These are phyloP conservation scores for Aphodius granarius DNA, from an alignment of 2,888 invertebrate species.

Conservation along the genomic window DNA sequence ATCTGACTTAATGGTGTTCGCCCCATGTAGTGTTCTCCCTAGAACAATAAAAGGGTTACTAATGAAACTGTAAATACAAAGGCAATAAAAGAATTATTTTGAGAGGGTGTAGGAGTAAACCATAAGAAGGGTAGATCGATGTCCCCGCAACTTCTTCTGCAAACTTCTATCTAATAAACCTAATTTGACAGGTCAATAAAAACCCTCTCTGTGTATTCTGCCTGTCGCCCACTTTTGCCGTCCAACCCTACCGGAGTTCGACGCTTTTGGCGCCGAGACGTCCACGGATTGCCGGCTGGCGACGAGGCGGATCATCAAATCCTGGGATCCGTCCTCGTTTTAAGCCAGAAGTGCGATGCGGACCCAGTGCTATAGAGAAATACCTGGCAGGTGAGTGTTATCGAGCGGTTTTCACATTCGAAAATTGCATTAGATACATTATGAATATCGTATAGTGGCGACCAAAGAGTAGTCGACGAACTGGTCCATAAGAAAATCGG, in stretches of 20 bases:
- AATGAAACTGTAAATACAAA: not conserved
- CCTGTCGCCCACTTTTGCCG: conserved; percentile 12
- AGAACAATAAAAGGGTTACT: not conserved
- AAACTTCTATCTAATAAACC: not conserved
- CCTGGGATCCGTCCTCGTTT: conserved; percentile 6
- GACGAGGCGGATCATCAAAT: conserved; percentile 11
- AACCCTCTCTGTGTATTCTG: conserved; percentile 16
- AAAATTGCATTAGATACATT: no score
- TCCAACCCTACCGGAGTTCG: conserved; percentile 7
- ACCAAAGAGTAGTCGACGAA: no score
- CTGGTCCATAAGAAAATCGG: no score
- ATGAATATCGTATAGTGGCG: no score
- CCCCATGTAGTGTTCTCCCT: not conserved
- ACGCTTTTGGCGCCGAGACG: conserved; percentile 9
- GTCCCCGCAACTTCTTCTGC: not conserved
- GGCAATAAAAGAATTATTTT: not conserved
- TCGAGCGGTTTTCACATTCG: no score
- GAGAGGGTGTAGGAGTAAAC: not conserved
- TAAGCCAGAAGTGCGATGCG: not conserved
- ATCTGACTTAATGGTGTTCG: no score
- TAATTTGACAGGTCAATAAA: conserved; percentile 15
- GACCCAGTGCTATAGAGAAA: conserved; percentile 1
- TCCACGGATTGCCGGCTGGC: not conserved
- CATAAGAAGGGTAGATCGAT: not conserved
- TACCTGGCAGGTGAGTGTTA: conserved; percentile 7